Base-by-base conservation (phyloP, 2,797 vertebrate species). In the Lacerta agilis region DNA sequence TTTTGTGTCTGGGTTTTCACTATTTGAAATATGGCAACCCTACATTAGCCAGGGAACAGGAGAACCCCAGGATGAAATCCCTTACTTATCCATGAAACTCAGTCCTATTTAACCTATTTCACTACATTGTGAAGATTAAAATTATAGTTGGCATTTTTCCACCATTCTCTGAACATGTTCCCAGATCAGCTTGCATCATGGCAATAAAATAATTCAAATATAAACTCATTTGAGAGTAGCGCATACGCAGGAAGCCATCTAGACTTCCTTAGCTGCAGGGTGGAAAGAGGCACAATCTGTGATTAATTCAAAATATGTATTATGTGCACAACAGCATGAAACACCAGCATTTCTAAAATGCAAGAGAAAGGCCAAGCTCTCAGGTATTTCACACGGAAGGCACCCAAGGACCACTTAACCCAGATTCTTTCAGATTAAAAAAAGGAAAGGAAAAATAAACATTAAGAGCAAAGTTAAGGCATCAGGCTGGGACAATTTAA, bases 321-420 rank as follows among this genome's bases (percentile, higher is more conserved):
- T 87, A 33, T 67, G 41, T 20, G 25, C 61, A 77, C 27, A 33
- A n/a, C 43, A 69, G 69, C 20, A 61, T 18, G 43, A 41, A 23
- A 76, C 8, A 38, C 45, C 41, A 49, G n/a, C 72, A 67, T 82
- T 87, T 77, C 72, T 49, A 25, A 82, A 87, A 87, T 82, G 25
- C 41, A 38, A 36, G 6, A 25, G 18, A 66, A 69, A 38, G 36
- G 45, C 81, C 41, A 6, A 55, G 23, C 7, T 83, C 18, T 33
- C 64, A 55, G 17, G 43, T 67, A 69, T 88, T 83, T 83, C 33
- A 55, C 75, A 58, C 9, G 43, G 20, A 83, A 83, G 29, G 75
- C 27, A 83, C 43, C n/a, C 3, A 88, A 77, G 61, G 20, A 67
- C 61, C 17, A 88, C 43, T 88, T 83, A 83, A 69, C 43, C 18